Evolutionary conservation across 2,888 invertebrate genomes (phyloP).

Genomic region (Mystacides longicornis): DNA sequence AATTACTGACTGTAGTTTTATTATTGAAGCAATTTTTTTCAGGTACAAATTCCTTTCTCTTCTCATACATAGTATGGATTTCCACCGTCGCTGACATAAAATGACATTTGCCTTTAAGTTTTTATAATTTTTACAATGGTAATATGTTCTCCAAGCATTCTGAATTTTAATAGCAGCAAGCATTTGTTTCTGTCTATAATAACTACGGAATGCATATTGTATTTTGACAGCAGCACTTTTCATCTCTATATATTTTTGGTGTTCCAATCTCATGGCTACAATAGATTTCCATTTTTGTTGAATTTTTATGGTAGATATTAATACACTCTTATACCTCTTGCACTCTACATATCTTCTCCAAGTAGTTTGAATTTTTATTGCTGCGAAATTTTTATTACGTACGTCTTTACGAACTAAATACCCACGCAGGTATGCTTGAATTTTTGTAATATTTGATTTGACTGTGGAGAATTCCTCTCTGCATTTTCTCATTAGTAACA

Average conservation of each 20-base stretch:
- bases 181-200: not conserved
- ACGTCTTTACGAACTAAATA: not conserved
- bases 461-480: not conserved
- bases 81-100: constrained; percentile 17
- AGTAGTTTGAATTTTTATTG: not conserved
- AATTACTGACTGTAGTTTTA: not conserved
- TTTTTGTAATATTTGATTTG: not conserved
- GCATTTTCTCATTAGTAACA: constrained; percentile 5
- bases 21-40: not conserved
- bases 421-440: not conserved
- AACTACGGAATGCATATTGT: not conserved
- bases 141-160: constrained; percentile 8
- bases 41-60: constrained; percentile 1
- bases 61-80: constrained; percentile 15
- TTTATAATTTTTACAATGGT: constrained; percentile 23
- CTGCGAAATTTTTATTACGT: not conserved
- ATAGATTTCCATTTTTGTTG: not conserved
- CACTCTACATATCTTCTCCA: not conserved
- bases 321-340: not conserved
- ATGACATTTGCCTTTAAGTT: constrained; percentile 23
- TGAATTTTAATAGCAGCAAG: constrained; percentile 13
- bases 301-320: not conserved
- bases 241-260: not conserved
- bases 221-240: constrained; percentile 9
- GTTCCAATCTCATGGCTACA: not conserved